Evolutionary conservation across 2,113 vertebrate species (phyloP).

Genomic region (Syngnathus scovelli): DNA sequence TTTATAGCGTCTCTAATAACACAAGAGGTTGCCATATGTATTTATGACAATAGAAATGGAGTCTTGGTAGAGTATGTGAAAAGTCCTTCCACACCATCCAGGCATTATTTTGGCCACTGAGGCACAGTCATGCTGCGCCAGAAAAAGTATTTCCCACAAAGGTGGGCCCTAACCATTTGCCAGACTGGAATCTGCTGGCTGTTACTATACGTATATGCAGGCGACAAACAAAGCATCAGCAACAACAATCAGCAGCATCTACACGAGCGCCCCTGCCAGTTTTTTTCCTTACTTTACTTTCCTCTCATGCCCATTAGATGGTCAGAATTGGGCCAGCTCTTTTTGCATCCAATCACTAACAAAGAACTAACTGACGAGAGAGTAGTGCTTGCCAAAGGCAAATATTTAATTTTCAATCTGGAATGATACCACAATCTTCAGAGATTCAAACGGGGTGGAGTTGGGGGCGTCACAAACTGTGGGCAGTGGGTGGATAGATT

Average conservation of each 20-base stretch:
- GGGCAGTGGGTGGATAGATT: too few relatives aligned
- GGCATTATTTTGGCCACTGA: neutral
- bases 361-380: neutral
- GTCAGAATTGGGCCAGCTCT: neutral
- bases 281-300: conserved; percentile 21
- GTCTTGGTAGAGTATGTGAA: neutral
- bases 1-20: too few relatives aligned
- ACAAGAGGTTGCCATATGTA: too few relatives aligned
- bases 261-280: conserved; percentile 25
- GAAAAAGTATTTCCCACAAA: neutral
- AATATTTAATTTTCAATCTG: too few relatives aligned
- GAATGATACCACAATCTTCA: too few relatives aligned
- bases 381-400: too few relatives aligned
- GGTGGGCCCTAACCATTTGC: neutral
- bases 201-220: conserved; percentile 37
- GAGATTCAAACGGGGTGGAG: too few relatives aligned
- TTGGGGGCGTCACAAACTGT: too few relatives aligned
- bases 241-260: conserved; percentile 50
- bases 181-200: conserved; percentile 53
- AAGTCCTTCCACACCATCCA: neutral
- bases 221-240: conserved; percentile 38
- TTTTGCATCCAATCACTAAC: neutral
- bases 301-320: neutral
- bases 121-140: neutral
- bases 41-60: too few relatives aligned